Evolutionary conservation across 2,888 invertebrate species (phyloP).

Genomic region (Calameuta idolon): DNA sequence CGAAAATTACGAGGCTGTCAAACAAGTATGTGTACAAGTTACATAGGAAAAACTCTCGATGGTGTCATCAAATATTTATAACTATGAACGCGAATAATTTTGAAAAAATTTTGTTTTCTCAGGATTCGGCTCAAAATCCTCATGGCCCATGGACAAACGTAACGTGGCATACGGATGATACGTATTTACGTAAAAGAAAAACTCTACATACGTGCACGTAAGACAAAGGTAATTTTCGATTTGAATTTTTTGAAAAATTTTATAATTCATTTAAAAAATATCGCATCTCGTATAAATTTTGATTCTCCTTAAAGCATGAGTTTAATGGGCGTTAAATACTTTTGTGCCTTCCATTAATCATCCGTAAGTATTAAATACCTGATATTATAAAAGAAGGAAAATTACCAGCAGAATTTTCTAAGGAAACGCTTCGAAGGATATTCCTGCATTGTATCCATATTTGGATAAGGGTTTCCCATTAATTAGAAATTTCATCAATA

Average conservation of each 20-base stretch:
- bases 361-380: not conserved
- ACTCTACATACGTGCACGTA: too few species aligned
- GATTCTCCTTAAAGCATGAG: not conserved
- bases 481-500: not conserved
- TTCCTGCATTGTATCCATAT: not conserved
- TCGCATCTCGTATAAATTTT: not conserved
- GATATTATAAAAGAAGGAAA: not conserved
- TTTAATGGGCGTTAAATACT: not conserved
- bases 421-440: not conserved
- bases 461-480: not conserved
- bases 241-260: not conserved
- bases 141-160: too few species aligned
- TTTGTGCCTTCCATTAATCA: not conserved
- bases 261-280: not conserved
- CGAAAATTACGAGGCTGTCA: not conserved
- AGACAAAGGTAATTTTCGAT: too few species aligned
- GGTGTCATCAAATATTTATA: too few species aligned
- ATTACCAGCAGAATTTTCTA: not conserved
- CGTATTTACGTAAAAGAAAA: too few species aligned
- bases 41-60: not conserved
- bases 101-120: too few species aligned
- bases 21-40: not conserved
- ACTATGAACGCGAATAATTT: too few species aligned
- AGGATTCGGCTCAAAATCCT: too few species aligned
- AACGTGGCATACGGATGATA: too few species aligned